These are phyloP conservation scores for Halichondria panicea DNA, from an alignment of 37 sponge, comb jelly and placozoan species.

Conservation along the genomic window DNA sequence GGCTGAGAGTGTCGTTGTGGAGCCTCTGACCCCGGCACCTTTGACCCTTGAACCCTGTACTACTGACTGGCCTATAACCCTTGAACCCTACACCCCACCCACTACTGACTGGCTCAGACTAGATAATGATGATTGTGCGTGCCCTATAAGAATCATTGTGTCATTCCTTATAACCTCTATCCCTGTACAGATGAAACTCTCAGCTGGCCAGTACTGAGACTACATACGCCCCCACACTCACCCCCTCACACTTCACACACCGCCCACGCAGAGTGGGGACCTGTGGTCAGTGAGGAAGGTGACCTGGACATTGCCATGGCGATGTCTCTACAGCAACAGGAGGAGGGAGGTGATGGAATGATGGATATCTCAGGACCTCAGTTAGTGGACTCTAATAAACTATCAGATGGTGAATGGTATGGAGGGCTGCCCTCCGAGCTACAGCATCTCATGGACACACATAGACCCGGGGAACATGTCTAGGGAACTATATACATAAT, in stretches of 20 bases:
- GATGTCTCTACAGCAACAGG: constrained; percentile 1
- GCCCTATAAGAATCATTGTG: not conserved
- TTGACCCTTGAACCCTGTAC: no score
- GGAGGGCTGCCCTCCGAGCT: constrained; percentile 3
- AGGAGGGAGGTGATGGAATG: not conserved
- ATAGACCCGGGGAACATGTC: constrained; percentile 7
- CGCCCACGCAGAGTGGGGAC: constrained; percentile 20
- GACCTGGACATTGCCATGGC: constrained; percentile 36
- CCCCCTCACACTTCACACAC: constrained; percentile 2
- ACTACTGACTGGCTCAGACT: no score
- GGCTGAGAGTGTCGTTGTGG: constrained; percentile 6
- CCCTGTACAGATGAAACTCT: not conserved
- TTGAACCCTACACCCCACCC: no score
- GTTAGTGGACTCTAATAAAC: constrained; percentile 1
- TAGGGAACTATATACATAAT: no score
- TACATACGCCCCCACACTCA: constrained; percentile 1
- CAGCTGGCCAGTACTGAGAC: not conserved
- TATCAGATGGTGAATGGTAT: not conserved
- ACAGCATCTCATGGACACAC: not conserved
- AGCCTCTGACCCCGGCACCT: not conserved
- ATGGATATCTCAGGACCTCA: not conserved
- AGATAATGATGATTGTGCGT: no score
- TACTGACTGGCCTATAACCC: no score
- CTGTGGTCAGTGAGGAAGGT: constrained; percentile 31
- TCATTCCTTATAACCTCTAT: not conserved